A percentile compares a stretch with the other conserved stretches of the same genome.
phyloP scores from a whole-genome alignment of 2,113 vertebrate genomes.

The Sinocyclocheilus anophthalmus region DNA sequence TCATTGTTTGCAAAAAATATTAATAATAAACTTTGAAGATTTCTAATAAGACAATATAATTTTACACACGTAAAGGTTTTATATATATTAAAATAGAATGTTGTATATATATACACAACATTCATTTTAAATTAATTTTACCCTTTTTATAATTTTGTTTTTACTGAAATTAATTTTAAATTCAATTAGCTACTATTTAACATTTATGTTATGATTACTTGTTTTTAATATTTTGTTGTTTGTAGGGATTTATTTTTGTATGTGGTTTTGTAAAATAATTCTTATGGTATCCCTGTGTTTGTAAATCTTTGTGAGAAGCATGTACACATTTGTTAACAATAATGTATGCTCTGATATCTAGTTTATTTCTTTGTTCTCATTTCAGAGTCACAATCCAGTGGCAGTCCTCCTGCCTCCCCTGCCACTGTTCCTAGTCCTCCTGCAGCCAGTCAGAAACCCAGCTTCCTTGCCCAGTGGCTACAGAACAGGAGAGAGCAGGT shows the following conservation, averaged over 20 bases:
- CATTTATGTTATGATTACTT: background rate
- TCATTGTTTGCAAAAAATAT: no score
- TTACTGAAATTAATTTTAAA: no score
- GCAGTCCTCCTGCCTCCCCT: conserved; percentile 62
- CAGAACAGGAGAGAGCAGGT: conserved; percentile 93
- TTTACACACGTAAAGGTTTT: no score
- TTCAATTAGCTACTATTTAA: no score
- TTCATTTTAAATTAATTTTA: no score
- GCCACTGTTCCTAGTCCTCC: conserved; percentile 58
- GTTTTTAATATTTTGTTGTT: background rate
- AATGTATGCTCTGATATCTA: background rate
- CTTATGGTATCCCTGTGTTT: background rate
- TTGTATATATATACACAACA: no score
- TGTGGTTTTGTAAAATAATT: background rate
- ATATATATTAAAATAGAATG: no score
- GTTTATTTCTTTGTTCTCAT: background rate
- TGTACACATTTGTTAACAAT: background rate
- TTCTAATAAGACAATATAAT: no score
- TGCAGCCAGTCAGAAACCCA: conserved; percentile 66
- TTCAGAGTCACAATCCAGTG: conserved; percentile 68
- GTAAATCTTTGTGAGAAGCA: background rate
- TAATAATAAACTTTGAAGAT: no score
- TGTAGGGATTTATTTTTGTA: background rate
- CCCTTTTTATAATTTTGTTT: no score
- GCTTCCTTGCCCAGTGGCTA: conserved; percentile 79